These are phyloP conservation scores for Melipona beecheii DNA, from an alignment of 2,888 invertebrate species.

Conservation along the genomic window DNA sequence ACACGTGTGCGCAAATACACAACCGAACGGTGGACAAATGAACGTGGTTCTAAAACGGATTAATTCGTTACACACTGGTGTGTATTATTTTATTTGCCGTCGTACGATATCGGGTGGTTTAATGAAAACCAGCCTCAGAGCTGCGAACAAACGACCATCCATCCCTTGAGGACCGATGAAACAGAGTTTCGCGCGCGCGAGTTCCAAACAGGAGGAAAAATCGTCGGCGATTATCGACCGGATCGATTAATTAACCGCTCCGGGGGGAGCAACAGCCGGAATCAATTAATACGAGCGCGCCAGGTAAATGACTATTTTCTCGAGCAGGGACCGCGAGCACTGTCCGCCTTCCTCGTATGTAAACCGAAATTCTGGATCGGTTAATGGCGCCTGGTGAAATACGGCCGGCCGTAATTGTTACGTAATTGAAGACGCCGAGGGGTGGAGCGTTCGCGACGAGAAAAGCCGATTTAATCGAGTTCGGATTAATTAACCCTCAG, in stretches of 20 bases:
- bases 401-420: constrained; percentile 45
- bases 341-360: constrained; percentile 29
- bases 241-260: constrained; percentile 29
- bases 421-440: constrained; percentile 48
- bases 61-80: too few species aligned
- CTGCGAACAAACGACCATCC: neutral
- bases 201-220: constrained; percentile 2
- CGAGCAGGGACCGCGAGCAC: constrained; percentile 20
- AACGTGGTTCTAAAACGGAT: too few species aligned
- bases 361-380: constrained; percentile 31
- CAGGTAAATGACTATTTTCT: constrained; percentile 45
- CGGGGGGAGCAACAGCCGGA: constrained; percentile 3
- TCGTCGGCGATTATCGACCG: neutral
- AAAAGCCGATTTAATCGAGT: constrained; percentile 37
- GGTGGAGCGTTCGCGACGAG: constrained; percentile 3
- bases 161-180: neutral
- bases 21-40: too few species aligned
- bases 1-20: too few species aligned
- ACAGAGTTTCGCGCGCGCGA: neutral
- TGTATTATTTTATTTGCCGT: neutral
- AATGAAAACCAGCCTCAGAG: neutral
- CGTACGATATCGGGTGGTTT: neutral
- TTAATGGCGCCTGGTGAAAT: constrained; percentile 42
- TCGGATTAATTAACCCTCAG: constrained; percentile 30
- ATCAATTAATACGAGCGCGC: constrained; percentile 38